A percentile compares a stretch with the other conserved stretches of the same genome.
Evolutionary conservation across 2,113 vertebrate species (phyloP).

Genomic region (Aramus guarauna): DNA sequence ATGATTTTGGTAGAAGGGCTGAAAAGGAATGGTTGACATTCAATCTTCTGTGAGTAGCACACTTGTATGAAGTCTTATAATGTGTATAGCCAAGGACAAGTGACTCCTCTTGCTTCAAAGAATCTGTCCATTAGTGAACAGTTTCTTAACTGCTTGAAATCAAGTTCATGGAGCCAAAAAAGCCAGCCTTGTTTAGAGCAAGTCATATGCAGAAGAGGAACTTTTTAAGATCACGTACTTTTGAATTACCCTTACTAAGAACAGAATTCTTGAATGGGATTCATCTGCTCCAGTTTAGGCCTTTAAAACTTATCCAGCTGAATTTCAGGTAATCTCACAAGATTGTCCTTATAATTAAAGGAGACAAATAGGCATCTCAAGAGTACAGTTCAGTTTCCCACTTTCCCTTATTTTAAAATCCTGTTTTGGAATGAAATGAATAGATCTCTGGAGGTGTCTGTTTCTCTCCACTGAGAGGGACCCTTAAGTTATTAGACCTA

Average conservation of each 20-base stretch:
- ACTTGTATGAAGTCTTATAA: neutral
- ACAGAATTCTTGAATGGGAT: neutral
- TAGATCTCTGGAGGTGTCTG: neutral
- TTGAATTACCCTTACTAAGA: neutral
- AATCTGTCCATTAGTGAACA: neutral
- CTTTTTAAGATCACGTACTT: neutral
- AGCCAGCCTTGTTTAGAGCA: neutral
- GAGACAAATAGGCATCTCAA: neutral
- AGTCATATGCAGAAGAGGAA: neutral
- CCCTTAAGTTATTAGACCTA: neutral
- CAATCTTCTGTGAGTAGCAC: neutral
- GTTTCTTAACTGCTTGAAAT: neutral
- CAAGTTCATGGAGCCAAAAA: neutral
- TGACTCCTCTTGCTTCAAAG: neutral
- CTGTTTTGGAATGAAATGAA: neutral
- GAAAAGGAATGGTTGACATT: neutral
- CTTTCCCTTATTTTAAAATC: neutral
- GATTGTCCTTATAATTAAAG: neutral
- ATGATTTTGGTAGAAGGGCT: neutral
- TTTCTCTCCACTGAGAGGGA: neutral
- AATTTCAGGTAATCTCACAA: neutral
- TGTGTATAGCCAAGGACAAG: neutral
- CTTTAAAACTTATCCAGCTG: neutral
- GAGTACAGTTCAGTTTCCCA: neutral
- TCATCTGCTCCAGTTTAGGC: neutral